phyloP scores from a whole-genome alignment of 2,113 vertebrate genomes.

The Notothenia rossii region DNA sequence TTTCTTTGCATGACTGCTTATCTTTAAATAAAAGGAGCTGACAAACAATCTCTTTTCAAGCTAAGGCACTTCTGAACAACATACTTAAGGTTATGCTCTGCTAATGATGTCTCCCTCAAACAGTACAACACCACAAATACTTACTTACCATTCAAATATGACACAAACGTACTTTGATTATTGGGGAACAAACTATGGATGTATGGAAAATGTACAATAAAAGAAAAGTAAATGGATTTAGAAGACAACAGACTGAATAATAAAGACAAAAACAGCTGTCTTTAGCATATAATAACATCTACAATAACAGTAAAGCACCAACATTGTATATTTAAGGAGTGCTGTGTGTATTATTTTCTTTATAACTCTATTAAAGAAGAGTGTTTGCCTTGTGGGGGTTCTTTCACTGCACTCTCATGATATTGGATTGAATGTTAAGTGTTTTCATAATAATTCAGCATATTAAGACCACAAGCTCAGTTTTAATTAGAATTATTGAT shows the following conservation, averaged over 20 bases:
- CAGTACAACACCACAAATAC: not conserved
- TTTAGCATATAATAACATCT: not conserved
- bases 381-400: not conserved
- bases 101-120: conserved; percentile 40
- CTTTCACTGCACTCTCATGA: conserved; percentile 4
- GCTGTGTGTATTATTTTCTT: not conserved
- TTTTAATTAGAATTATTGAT: conserved; percentile 83
- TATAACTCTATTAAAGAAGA: not conserved
- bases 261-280: not conserved
- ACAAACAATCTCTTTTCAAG: conserved; percentile 30
- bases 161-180: conserved; percentile 18
- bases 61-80: conserved; percentile 4
- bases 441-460: conserved; percentile 77
- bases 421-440: conserved; percentile 55
- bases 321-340: not conserved
- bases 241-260: not conserved
- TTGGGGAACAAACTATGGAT: not conserved
- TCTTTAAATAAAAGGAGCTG: conserved; percentile 21
- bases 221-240: not conserved
- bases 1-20: conserved; percentile 32
- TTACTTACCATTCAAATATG: conserved; percentile 17
- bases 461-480: conserved; percentile 74
- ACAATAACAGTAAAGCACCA: not conserved
- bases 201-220: not conserved
- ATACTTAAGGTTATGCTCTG: conserved; percentile 1